Conservation (phyloP, 1,140 invertebrate species). For the Trachymyrmex septentrionalis region DNA sequence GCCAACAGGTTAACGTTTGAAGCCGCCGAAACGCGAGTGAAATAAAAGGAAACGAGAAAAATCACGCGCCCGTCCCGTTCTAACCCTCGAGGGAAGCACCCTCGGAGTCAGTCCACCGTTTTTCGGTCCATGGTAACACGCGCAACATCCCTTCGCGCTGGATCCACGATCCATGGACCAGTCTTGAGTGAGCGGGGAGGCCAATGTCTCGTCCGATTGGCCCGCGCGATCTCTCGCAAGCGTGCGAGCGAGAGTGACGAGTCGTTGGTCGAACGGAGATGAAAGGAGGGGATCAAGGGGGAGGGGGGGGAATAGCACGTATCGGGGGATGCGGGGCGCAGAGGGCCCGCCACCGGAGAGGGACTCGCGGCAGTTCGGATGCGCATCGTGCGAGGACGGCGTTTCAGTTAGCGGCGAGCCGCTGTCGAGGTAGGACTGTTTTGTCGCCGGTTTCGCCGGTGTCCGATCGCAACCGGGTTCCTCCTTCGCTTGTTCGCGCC, state of each 20-base stretch:
- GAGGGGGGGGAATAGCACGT: constrained; percentile 63
- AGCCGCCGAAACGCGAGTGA: constrained; percentile 19
- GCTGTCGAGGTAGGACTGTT: constrained; percentile 75
- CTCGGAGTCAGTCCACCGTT: constrained; percentile 48
- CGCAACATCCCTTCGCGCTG: constrained; percentile 72
- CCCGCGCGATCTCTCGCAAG: constrained; percentile 61
- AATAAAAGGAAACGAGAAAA: constrained; percentile 27
- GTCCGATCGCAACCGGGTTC: neutral
- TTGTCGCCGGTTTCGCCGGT: constrained; percentile 21
- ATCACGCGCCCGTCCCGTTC: neutral
- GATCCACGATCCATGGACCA: constrained; percentile 66
- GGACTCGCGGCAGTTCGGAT: constrained; percentile 80
- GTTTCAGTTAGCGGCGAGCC: constrained; percentile 85
- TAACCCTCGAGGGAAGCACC: constrained; percentile 40
- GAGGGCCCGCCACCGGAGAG: constrained; percentile 72
- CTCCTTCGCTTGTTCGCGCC: neutral
- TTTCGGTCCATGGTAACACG: constrained; percentile 62
- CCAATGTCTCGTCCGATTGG: constrained; percentile 69
- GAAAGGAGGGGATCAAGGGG: constrained; percentile 4
- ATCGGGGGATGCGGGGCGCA: constrained; percentile 74
- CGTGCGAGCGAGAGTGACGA: constrained; percentile 53
- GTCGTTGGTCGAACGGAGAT: constrained; percentile 65
- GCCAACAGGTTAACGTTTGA: constrained; percentile 56
- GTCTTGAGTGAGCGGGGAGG: constrained; percentile 44
- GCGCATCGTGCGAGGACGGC: constrained; percentile 67